phyloP scores from a whole-genome alignment of 2,797 vertebrate genomes.

The Melanotaenia boesemani region DNA sequence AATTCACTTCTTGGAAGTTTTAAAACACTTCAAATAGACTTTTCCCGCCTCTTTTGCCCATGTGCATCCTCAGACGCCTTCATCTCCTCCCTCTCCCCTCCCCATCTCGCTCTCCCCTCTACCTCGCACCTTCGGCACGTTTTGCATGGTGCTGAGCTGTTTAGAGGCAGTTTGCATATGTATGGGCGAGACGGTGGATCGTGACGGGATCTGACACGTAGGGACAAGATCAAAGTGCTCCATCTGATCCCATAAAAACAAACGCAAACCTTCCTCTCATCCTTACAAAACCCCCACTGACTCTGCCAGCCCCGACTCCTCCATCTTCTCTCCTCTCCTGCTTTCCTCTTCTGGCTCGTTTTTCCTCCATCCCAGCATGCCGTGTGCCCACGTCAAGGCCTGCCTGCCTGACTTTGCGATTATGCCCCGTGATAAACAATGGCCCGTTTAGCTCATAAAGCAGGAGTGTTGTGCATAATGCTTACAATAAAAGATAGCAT shows the following conservation, averaged over 20 bases:
- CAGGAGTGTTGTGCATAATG: conserved; percentile 88
- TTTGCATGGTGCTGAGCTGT: conserved; percentile 73
- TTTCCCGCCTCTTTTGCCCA: conserved; percentile 32
- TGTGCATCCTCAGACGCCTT: conserved; percentile 32
- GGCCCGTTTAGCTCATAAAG: conserved; percentile 83
- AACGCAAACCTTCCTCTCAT: conserved; percentile 81
- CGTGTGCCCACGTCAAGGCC: conserved; percentile 69
- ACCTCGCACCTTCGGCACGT: conserved; percentile 60
- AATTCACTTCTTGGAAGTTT: conserved; percentile 29
- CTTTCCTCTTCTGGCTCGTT: conserved; percentile 45
- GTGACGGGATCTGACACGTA: conserved; percentile 80
- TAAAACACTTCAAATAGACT: conserved; percentile 30
- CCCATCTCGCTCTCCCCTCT: conserved; percentile 29
- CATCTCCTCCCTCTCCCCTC: conserved; percentile 27
- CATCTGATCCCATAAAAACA: conserved; percentile 84
- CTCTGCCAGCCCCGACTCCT: conserved; percentile 74
- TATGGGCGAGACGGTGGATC: conserved; percentile 79
- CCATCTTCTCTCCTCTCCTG: conserved; percentile 68
- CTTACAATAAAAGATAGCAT: conserved; percentile 96
- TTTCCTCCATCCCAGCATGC: conserved; percentile 63
- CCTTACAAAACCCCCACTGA: conserved; percentile 80
- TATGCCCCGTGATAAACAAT: conserved; percentile 78
- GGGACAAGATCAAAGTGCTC: conserved; percentile 84
- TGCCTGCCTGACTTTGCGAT: conserved; percentile 73
- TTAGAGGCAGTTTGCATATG: conserved; percentile 81